Base-by-base conservation (phyloP, 1,140 invertebrate genomes). In the Mylabris phalerata region DNA sequence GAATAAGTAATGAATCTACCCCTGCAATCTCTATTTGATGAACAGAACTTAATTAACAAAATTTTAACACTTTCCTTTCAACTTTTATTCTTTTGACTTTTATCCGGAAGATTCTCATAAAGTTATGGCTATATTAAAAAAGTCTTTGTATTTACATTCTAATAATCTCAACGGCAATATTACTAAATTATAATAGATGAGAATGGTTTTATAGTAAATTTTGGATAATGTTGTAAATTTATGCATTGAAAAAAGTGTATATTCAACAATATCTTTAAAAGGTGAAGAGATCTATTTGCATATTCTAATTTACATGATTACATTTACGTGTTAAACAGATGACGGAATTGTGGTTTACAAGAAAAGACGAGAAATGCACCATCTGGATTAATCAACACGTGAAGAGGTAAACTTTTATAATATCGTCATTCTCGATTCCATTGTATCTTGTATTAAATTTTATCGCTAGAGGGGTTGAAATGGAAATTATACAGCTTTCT, bases 251-350 rank as follows among this genome's bases (percentile, higher is more conserved):
- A n/a, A 42, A 42, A 42, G 10, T 7, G 11, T 7, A n/a, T 42
- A 10, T n/a, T n/a, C 41, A 42, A 42, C 41, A 50, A 39, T 49
- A 57, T 46, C 46, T 57, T 46, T 57, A 50, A 42, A 55, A 46
- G 19, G 56, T 48, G 60, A 63, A 63, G 59, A 55, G 55, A 51
- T 40, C 49, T 51, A 68, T 68, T 68, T 66, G 62, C 67, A 68
- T 68, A 68, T 32, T 65, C 65, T 65, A 66, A 68, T 68, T 68
- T 68, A 65, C 67, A 68, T 67, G 64, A 68, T 68, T 67, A 63
- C 67, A 59, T 67, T 65, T 68, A 64, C 65, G 67, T 67, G 65
- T 66, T 61, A 62, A 57, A 38, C 60, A 66, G 64, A 68, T 64
- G 64, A 64, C 60, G 60, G 57, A 64, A 58, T 61, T 64, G 64